Evolutionary conservation across 2,113 vertebrate genomes (phyloP).

Genomic region (Grammomys dolichurus): DNA sequence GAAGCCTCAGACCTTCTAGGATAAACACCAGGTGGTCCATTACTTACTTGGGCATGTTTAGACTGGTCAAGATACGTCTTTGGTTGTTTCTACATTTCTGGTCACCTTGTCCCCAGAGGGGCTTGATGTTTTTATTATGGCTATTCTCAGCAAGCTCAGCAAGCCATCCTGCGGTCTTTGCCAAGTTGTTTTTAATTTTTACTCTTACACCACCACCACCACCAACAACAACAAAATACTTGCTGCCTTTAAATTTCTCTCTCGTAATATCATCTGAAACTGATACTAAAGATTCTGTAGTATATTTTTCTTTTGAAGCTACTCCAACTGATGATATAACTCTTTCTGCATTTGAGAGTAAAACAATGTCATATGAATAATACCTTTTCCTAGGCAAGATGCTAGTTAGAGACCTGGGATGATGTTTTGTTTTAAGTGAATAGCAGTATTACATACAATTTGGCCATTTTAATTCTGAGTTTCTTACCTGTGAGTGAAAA

Average conservation of each 20-base stretch:
- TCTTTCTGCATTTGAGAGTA: not conserved
- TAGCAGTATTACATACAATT: not conserved
- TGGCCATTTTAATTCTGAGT: conserved; percentile 36
- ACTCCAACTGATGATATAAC: not conserved
- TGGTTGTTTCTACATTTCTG: too few relatives aligned
- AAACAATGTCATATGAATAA: conserved; percentile 10
- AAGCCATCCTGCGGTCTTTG: too few relatives aligned
- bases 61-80: too few relatives aligned
- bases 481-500: not conserved
- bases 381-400: conserved; percentile 49
- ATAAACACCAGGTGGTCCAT: too few relatives aligned
- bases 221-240: not conserved
- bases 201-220: too few relatives aligned
- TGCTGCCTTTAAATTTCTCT: conserved; percentile 23
- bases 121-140: too few relatives aligned
- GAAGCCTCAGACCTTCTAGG: too few relatives aligned
- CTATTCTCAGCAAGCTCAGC: too few relatives aligned
- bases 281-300: conserved; percentile 48
- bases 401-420: not conserved
- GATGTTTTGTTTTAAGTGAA: conserved; percentile 14
- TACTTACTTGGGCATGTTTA: too few relatives aligned
- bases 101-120: too few relatives aligned
- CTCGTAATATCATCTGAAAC: conserved; percentile 57
- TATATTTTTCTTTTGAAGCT: conserved; percentile 16
- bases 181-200: too few relatives aligned